Evolutionary conservation across 2,888 invertebrate genomes (phyloP).

Genomic region (Drosophila kokeensis): DNA sequence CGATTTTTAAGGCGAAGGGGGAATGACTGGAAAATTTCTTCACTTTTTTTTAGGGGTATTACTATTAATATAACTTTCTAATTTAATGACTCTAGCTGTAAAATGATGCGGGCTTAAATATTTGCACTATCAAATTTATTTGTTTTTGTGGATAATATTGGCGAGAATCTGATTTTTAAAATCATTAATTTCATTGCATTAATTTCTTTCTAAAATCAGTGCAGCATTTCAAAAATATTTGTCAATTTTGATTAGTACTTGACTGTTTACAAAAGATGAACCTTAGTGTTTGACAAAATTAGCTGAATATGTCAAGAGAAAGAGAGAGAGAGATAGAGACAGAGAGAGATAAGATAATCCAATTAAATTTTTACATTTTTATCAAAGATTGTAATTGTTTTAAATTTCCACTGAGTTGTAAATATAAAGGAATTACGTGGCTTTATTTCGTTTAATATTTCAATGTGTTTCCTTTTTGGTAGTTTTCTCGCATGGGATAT

Average conservation of each 20-base stretch:
- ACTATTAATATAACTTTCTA: neutral
- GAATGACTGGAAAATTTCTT: neutral
- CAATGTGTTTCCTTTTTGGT: neutral
- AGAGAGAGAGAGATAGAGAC: neutral
- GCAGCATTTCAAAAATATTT: neutral
- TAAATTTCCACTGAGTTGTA: neutral
- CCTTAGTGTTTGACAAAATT: neutral
- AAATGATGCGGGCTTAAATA: no score
- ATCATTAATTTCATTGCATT: no score
- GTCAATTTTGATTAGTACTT: neutral
- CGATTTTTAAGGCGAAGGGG: neutral
- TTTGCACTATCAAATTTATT: neutral
- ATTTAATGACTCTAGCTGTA: neutral
- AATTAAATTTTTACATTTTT: neutral
- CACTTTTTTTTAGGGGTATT: neutral
- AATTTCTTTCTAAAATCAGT: neutral
- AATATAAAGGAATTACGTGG: neutral
- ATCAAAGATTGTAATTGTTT: neutral
- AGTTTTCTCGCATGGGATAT: slow-evolving; percentile 38
- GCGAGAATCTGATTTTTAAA: neutral
- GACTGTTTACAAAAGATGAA: neutral
- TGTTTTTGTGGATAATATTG: neutral
- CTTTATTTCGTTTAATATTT: neutral
- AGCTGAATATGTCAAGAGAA: neutral
- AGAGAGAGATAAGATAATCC: neutral